Percentiles rank a stretch among this genome's conserved stretches.
These are phyloP conservation scores for Oscheius sp. DNA, from an alignment of 2,888 invertebrate species.

Conservation along the genomic window DNA sequence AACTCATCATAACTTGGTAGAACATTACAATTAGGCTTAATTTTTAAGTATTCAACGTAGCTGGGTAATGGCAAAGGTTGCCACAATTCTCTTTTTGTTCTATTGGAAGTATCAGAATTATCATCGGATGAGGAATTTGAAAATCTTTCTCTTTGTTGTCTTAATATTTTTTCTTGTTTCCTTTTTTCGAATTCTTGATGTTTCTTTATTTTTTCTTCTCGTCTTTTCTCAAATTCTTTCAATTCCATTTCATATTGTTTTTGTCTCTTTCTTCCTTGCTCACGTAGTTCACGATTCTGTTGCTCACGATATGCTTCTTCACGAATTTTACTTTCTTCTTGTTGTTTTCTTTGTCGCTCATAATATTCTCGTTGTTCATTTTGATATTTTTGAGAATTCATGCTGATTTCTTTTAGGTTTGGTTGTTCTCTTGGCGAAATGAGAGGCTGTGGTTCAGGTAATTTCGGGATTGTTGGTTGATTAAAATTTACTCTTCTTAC, in stretches of 20 bases:
- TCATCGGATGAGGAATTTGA: too few relatives aligned
- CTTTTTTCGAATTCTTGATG: slow-evolving; percentile 1
- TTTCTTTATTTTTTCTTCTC: slow-evolving; percentile 3
- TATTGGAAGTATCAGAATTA: background rate
- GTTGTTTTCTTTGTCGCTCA: slow-evolving; percentile 26
- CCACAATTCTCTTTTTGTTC: slow-evolving; percentile 3
- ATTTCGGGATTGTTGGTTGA: background rate
- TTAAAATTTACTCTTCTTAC: slow-evolving; percentile 23
- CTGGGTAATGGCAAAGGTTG: slow-evolving; percentile 28
- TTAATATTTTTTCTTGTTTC: background rate
- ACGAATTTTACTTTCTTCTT: slow-evolving; percentile 19
- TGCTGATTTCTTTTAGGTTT: slow-evolving; percentile 33
- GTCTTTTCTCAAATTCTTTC: background rate
- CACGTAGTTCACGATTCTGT: slow-evolving; percentile 23
- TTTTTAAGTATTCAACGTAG: slow-evolving; percentile 31
- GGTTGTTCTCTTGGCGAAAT: too few relatives aligned
- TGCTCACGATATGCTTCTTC: slow-evolving; percentile 31
- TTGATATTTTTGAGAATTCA: too few relatives aligned
- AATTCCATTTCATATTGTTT: background rate
- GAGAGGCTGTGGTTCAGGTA: slow-evolving; percentile 26
- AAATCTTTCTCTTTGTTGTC: background rate
- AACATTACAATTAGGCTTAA: slow-evolving; percentile 27
- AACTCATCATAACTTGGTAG: slow-evolving; percentile 27
- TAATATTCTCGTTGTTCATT: slow-evolving; percentile 34
- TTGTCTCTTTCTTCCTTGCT: background rate